phyloP scores from a whole-genome alignment of 1,140 invertebrate species.

The Maniola jurtina region DNA sequence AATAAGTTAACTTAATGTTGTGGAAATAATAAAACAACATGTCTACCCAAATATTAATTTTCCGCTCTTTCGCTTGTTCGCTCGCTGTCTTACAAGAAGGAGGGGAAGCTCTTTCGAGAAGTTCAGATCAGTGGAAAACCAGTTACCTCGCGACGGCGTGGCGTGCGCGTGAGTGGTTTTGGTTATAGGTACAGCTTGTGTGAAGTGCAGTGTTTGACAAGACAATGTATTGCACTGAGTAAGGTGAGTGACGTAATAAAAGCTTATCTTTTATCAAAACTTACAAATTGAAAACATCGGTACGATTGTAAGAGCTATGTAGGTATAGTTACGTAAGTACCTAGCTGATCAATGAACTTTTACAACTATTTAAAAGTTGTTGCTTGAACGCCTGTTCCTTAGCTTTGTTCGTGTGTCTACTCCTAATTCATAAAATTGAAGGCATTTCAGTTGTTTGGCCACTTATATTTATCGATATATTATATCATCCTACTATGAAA shows the following conservation, averaged over 20 bases:
- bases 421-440: too few species aligned
- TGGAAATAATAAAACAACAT: too few species aligned
- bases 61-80: constrained; percentile 26
- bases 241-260: constrained; percentile 34
- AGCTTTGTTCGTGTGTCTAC: too few species aligned
- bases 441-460: too few species aligned
- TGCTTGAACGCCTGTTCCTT: too few species aligned
- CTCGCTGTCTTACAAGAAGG: constrained; percentile 18
- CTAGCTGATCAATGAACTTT: too few species aligned
- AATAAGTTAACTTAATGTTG: too few species aligned
- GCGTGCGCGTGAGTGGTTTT: constrained; percentile 34
- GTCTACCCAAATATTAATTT: background rate
- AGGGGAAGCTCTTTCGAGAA: constrained; percentile 38
- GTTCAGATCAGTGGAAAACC: constrained; percentile 35
- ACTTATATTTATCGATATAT: too few species aligned
- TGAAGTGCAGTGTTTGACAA: constrained; percentile 24
- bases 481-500: too few species aligned
- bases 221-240: constrained; percentile 33
- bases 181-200: constrained; percentile 5
- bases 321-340: too few species aligned
- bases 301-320: background rate
- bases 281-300: background rate
- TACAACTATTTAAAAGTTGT: too few species aligned
- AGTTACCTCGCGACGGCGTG: constrained; percentile 33
- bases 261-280: background rate